Conservation (phyloP, 2,888 invertebrate species). For the Halictus ligatus region DNA sequence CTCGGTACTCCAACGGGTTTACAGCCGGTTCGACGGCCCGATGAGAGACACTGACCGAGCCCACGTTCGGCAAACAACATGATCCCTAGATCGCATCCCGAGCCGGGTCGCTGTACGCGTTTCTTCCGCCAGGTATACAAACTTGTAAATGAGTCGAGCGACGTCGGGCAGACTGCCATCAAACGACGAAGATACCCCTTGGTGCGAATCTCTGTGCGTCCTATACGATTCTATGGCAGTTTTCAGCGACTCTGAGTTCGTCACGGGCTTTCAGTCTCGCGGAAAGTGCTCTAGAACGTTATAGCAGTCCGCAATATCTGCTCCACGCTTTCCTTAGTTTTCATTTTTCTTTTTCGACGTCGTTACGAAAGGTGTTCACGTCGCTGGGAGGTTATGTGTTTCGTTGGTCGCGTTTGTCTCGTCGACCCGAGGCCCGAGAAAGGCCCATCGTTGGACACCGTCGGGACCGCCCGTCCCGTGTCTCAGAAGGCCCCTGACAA, state of each 20-base stretch:
- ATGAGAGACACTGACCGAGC: neutral
- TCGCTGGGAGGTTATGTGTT: slow-evolving; percentile 27
- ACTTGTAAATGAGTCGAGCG: slow-evolving; percentile 71
- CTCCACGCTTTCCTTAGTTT: slow-evolving; percentile 6
- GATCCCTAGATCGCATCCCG: neutral
- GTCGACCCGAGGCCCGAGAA: slow-evolving; percentile 16
- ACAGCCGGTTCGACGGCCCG: neutral
- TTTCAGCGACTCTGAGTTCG: slow-evolving; percentile 46
- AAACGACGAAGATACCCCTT: slow-evolving; percentile 69
- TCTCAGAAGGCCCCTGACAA: too few relatives aligned
- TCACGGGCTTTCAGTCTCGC: slow-evolving; percentile 36
- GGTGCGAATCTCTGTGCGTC: slow-evolving; percentile 28
- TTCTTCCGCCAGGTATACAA: slow-evolving; percentile 38
- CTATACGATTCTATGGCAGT: slow-evolving; percentile 46
- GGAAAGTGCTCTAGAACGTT: slow-evolving; percentile 52
- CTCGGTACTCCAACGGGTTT: neutral
- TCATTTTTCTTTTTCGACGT: slow-evolving; percentile 9
- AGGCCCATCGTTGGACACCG: slow-evolving; percentile 3
- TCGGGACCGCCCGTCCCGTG: neutral
- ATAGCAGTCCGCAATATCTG: slow-evolving; percentile 30
- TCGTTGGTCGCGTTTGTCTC: slow-evolving; percentile 28
- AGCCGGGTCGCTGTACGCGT: slow-evolving; percentile 11
- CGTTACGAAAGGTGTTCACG: slow-evolving; percentile 5
- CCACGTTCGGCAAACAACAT: neutral
- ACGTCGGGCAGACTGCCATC: slow-evolving; percentile 74